Evolutionary conservation across 2,888 invertebrate genomes (phyloP).

Genomic region (Ornithoptera alexandrae): DNA sequence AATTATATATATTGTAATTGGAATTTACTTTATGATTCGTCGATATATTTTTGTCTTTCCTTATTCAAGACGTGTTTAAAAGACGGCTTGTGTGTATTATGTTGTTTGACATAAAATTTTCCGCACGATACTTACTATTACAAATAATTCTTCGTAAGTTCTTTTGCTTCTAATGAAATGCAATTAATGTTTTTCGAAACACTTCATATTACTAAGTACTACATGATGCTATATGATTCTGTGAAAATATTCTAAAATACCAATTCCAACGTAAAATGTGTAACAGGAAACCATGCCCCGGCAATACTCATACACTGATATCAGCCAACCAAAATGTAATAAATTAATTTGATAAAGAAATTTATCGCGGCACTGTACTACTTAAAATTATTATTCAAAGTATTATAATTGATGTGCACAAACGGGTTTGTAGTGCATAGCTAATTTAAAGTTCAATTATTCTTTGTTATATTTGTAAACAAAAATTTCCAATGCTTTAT

Average conservation of each 20-base stretch:
- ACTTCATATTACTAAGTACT: not conserved
- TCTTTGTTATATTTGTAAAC: no score
- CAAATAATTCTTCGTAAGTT: no score
- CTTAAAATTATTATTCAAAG: not conserved
- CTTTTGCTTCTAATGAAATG: no score
- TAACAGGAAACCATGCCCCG: conserved; percentile 1
- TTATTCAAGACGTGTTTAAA: no score
- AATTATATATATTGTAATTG: no score
- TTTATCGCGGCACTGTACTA: not conserved
- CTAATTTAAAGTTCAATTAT: not conserved
- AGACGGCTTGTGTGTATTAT: no score
- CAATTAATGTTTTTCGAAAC: not conserved
- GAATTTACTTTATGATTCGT: no score
- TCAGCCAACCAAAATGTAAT: not conserved
- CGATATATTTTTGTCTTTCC: no score
- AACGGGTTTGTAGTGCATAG: not conserved
- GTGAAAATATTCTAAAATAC: not conserved
- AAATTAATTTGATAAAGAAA: not conserved
- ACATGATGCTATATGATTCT: not conserved
- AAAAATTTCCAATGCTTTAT: no score
- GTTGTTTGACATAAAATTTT: no score
- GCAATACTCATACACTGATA: conserved; percentile 3
- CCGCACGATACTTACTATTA: no score
- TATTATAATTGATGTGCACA: not conserved
- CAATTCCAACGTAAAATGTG: not conserved